These are phyloP conservation scores for Dipus sagitta DNA, from an alignment of 2,797 vertebrate species.

Conservation along the genomic window DNA sequence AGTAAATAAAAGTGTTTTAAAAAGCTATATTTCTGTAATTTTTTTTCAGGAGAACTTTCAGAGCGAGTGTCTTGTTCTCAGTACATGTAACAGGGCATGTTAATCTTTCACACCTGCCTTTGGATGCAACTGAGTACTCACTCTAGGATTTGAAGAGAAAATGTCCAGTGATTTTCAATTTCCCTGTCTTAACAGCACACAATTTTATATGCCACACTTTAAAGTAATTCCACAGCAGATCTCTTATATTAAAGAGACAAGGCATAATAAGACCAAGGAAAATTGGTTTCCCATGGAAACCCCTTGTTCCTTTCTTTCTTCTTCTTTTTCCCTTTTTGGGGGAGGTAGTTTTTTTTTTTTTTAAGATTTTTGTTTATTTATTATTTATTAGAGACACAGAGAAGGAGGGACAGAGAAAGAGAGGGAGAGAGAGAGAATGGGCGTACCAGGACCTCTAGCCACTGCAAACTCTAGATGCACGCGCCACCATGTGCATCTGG, in stretches of 20 bases:
- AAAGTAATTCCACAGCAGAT: neutral
- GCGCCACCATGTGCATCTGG: no score
- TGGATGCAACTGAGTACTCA: neutral
- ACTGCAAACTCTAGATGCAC: no score
- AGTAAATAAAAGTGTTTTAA: no score
- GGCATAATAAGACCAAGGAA: neutral
- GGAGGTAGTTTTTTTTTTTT: no score
- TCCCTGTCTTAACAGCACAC: constrained; percentile 32
- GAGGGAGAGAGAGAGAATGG: no score
- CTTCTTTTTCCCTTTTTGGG: neutral
- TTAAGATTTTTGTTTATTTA: neutral
- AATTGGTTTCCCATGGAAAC: neutral
- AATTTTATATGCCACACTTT: constrained; percentile 25
- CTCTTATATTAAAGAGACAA: constrained; percentile 32
- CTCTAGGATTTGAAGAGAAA: constrained; percentile 30
- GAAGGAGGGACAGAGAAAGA: no score
- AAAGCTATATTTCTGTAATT: neutral
- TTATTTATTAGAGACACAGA: no score
- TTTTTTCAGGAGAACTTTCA: constrained; percentile 46
- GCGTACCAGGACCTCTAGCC: no score
- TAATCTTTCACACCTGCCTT: constrained; percentile 3
- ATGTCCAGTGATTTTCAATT: constrained; percentile 38
- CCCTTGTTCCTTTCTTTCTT: neutral
- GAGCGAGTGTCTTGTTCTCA: neutral
- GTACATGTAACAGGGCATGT: neutral